Evolutionary conservation across 2,888 invertebrate species (phyloP).

Genomic region (Clistopyga incitator): DNA sequence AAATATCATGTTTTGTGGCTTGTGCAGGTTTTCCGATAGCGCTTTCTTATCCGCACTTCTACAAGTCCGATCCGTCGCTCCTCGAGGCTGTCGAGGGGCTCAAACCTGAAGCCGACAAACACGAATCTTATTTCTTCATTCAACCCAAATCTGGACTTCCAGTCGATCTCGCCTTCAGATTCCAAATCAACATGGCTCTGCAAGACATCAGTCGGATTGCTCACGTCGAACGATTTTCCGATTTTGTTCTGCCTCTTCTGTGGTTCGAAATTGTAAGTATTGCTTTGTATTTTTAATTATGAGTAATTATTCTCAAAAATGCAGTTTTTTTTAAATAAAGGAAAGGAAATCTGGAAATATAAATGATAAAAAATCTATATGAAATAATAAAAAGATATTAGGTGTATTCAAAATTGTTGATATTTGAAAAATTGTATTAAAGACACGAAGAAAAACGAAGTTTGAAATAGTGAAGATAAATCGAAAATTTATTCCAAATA

Average conservation of each 20-base stretch:
- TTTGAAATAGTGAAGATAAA: too few species aligned
- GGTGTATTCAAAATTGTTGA: too few species aligned
- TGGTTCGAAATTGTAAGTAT: conserved; percentile 96
- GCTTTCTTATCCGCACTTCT: conserved; percentile 94
- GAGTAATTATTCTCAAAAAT: too few species aligned
- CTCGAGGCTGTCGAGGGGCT: conserved; percentile 89
- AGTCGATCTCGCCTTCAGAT: conserved; percentile 90
- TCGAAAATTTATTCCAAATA: too few species aligned
- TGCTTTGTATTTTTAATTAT: neutral
- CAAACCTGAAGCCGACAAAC: conserved; percentile 87
- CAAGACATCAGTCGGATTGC: conserved; percentile 89
- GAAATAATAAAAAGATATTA: too few species aligned
- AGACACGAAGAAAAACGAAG: too few species aligned
- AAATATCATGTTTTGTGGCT: conserved; percentile 20
- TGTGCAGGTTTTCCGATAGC: conserved; percentile 92
- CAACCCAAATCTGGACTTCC: conserved; percentile 94
- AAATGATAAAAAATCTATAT: too few species aligned
- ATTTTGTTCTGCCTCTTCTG: conserved; percentile 91
- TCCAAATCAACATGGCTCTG: conserved; percentile 95
- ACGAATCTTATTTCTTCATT: conserved; percentile 90
- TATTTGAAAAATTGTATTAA: too few species aligned
- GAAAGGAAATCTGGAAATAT: too few species aligned
- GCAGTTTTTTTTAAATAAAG: too few species aligned
- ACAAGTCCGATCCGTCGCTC: conserved; percentile 89
- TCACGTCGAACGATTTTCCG: conserved; percentile 88